Evolutionary conservation across 2,797 vertebrate genomes (phyloP), one percentile per base, ranked within the genome.

Genomic region (Rhinichthys osculus): DNA sequence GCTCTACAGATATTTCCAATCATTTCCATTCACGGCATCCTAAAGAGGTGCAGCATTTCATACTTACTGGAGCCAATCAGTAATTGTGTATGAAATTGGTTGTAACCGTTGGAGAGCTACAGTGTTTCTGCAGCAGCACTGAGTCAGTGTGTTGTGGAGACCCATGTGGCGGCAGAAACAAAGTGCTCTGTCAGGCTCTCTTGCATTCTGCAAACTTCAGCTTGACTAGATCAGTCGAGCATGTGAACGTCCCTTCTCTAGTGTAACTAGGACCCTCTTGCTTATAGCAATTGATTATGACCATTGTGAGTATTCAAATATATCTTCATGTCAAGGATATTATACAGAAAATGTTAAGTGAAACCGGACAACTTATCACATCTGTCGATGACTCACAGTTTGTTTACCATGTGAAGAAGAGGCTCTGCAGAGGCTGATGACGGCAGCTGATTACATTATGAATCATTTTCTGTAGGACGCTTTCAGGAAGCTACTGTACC

Each of bases 101-200:
- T 70, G 47, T 30, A 50, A 87, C 35, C 7, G 21, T 7, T 67
- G 38, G 69, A 72, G 40, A 27, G 27, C 35, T 73, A 9, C 52
- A 71, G 27, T 78, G 33, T 83, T 73, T 87, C 69, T 79, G 54
- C 23, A 42, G 66, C 40, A 52, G 38, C 27, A 83, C 81, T 44
- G 57, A 38, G 16, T 78, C 35, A 33, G 64, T 30, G 50, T 69
- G n/a, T 44, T 40, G 7, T 62, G n/a, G 44, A 52, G 47, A 74
- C 81, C 23, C 17, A 1, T n/a, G 69, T 74, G 52, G 47, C 7
- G 21, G 4, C 40, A 87, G 74, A 78, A 78, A 79, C 64, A 80
- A 67, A 80, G 76, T 52, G 64, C 35, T 78, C 54, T 83, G 81
- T 87, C 81, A 87, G 76, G 38, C 13, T 80, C 35, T 79, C 80